Base-by-base conservation (phyloP, 1,140 invertebrate genomes). In the Littorina saxatilis region DNA sequence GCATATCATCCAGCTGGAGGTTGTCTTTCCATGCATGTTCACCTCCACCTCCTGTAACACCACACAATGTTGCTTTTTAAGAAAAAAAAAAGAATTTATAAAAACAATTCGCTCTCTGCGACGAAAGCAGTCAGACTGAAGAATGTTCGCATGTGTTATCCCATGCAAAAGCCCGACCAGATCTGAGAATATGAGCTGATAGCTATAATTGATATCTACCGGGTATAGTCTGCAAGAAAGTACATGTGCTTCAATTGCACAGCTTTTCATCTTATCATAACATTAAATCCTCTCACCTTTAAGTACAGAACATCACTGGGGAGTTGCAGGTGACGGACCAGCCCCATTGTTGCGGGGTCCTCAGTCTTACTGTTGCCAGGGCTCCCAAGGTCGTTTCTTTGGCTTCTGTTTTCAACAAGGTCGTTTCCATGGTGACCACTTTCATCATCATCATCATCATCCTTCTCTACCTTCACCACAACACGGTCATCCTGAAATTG, bases 291-390 rank as follows among this genome's bases (percentile, higher is more conserved):
- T 23, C 35, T 68, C 66, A 63, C 76, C 76, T 86, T 85, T n/a
- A 91, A 72, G 47, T 85, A 84, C 32, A 91, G 82, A 20, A 90
- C 84, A 61, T 90, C 88, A 23, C 84, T 87, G 17, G 89, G 89
- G 29, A 91, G 82, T 79, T 88, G 87, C 13, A 90, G 80, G 13
- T 88, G 84, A 50, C 87, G 86, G 68, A 86, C 83, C 37, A 90
- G 72, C 0, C 79, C 75, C 63, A 63, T 63, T 39, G 80, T 80
- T 55, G 83, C 86, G 43, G 76, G 66, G n/a, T 55, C 27, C 13
- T 37, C n/a, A 27, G 50, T 5, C 2, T 32, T 50, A 9, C 50
- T 29, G 23, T 20, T 61, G 9, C 70, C 70, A 11, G 70, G 2
- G 32, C 13, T 27, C 43, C 17, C 73, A 9, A 52, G 73, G 13